phyloP scores from a whole-genome alignment of 2,888 invertebrate genomes.

The Hecatera dysodea region DNA sequence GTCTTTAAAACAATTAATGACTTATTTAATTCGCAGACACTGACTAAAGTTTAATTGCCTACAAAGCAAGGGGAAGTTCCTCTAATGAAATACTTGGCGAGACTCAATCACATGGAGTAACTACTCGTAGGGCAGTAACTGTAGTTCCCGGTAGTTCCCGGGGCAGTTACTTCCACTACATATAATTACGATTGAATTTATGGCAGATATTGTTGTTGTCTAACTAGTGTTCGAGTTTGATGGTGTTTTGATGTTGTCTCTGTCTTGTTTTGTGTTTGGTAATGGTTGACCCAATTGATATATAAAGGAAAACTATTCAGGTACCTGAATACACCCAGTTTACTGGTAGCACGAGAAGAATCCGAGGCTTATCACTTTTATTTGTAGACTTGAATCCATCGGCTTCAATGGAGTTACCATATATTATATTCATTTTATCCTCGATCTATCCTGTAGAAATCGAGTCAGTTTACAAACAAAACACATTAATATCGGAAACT shows the following conservation, averaged over 20 bases:
- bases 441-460: background rate
- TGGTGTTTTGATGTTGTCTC: constrained; percentile 41
- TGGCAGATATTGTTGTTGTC: constrained; percentile 68
- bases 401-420: background rate
- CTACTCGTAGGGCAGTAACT: constrained; percentile 72
- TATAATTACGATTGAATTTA: constrained; percentile 89
- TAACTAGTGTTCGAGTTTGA: constrained; percentile 42
- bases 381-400: background rate
- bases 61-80: constrained; percentile 65
- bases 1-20: constrained; percentile 66
- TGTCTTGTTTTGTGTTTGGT: constrained; percentile 32
- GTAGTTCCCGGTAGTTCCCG: constrained; percentile 79
- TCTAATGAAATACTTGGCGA: constrained; percentile 72
- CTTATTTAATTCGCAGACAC: constrained; percentile 59
- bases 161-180: constrained; percentile 89
- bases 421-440: background rate
- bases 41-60: constrained; percentile 62
- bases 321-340: background rate
- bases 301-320: background rate
- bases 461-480: background rate
- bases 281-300: background rate
- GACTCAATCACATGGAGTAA: constrained; percentile 79
- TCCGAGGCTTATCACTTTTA: background rate
- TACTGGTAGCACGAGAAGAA: background rate
- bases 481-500: background rate